phyloP scores from a whole-genome alignment of 2,797 vertebrate species.

The Psittacula derbiana region DNA sequence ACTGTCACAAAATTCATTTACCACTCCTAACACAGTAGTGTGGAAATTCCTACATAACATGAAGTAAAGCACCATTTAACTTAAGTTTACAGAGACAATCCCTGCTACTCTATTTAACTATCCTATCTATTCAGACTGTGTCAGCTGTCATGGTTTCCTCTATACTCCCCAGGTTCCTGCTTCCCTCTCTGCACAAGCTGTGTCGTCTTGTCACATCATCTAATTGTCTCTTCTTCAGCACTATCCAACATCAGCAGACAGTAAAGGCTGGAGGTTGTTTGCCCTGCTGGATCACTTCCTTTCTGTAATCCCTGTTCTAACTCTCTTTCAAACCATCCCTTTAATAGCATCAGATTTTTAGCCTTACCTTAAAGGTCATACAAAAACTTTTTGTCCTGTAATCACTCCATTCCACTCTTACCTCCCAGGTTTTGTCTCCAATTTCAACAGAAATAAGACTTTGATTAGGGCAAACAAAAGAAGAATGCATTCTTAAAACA shows the following conservation, averaged over 20 bases:
- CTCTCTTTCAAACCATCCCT: background rate
- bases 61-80: background rate
- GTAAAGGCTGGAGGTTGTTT: constrained; percentile 32
- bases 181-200: background rate
- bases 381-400: background rate
- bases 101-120: background rate
- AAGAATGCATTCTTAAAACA: background rate
- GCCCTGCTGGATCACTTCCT: constrained; percentile 27
- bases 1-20: background rate
- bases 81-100: background rate
- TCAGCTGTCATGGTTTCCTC: background rate
- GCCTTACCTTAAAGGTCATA: constrained; percentile 8
- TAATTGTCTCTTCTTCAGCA: constrained; percentile 17
- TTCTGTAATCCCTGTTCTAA: background rate
- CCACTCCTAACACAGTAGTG: background rate
- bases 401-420: background rate
- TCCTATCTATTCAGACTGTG: background rate
- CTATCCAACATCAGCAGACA: constrained; percentile 14
- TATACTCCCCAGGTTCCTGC: background rate
- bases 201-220: constrained; percentile 15
- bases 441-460: background rate
- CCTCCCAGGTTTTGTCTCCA: background rate
- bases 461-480: constrained; percentile 17
- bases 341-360: constrained; percentile 7
- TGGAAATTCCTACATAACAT: background rate